Evolutionary conservation across 1,140 invertebrate species (phyloP), one percentile per base, ranked within the genome.

Genomic region (Penaeus japonicus): DNA sequence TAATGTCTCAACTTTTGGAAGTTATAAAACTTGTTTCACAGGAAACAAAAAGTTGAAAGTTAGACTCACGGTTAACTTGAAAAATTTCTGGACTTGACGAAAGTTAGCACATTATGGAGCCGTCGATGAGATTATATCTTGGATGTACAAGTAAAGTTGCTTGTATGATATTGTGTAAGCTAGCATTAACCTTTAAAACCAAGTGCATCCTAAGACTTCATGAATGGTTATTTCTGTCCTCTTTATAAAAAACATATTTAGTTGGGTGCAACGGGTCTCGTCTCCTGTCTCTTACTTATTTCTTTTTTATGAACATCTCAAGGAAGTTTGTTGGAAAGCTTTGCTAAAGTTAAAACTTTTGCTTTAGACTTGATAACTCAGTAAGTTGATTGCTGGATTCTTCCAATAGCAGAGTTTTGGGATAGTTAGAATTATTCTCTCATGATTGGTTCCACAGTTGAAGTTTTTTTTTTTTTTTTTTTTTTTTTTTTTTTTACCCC

Each of bases 1-100:
- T 89, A 86, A 89, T 89, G 89, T 79, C 84, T 73, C 77, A 89
- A 86, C 84, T 89, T 89, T 89, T 78, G 89, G 59, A 77, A 75
- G 70, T 85, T 79, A 65, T 83, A 62, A 83, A 83, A 83, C 81
- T 83, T 83, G 30, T 39, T 39, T 83, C 35, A 35, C 55, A 83
- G 81, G 55, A 39, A 62, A 62, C 81, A 39, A 62, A 62, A 65
- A 65, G 27, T 12, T 83, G 81, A 62, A 83, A 62, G 57, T 62
- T 79, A 27, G 39, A 79, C 39, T 79, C 77, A n/a, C 22, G 47
- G 47, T 47, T 47, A 47, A 47, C 47, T 47, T 47, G 47, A 47
- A 47, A 47, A 47, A 47, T 47, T 47, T 47, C 47, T 47, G 47
- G 47, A 47, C 47, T 47, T 79, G 77, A 53, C 54, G 47, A 53